Base-by-base conservation (phyloP, 2,113 vertebrate genomes). In the Catharus minimus region DNA sequence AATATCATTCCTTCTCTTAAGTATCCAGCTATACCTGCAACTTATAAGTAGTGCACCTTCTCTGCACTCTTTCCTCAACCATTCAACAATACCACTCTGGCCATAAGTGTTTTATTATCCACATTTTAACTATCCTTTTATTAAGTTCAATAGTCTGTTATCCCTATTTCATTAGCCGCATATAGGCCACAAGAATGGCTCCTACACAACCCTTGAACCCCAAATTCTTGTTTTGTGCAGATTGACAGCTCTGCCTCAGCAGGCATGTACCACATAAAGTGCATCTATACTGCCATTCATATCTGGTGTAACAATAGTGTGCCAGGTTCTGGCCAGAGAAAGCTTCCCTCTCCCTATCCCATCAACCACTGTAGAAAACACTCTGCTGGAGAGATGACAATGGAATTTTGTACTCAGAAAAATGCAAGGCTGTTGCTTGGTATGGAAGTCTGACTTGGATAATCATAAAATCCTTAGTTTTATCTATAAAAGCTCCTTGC, bases 61-160 rank as follows among this genome's bases (percentile, higher is more conserved):
- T 4, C 20, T 16, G 16, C 19, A 36, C 5, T 24, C 1, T 43
- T 56, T 71, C 22, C 32, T 88, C 38, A 52, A 30, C 13, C 24
- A 9, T 57, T 76, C 8, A 22, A 23, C 60, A 62, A 27, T 36
- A 19, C 5, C 16, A 15, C 9, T 73, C 16, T 61, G 9, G 12
- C 30, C 1, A 2, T 7, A 49, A 11, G 2, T 46, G 3, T 55
- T 52, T 17, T 3, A 28, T 7, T 57, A 7, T 0, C 0, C 77
- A 5, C 8, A 28, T 64, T 88, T 76, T 13, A 46, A 24, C 1
- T 7, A 44, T 22, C 4, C 1, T 83, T 17, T 36, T 13, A 28
- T 52, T 28, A 67, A 64, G 7, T 46, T 81, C 30, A 38, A 1
- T 30, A 36, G 5, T 16, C 26, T 46, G 7, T 60, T 47, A 49